Percentiles rank a stretch among this genome's conserved stretches.
Evolutionary conservation across 2,797 vertebrate genomes (phyloP).

Genomic region (Threskiornis aethiopicus): DNA sequence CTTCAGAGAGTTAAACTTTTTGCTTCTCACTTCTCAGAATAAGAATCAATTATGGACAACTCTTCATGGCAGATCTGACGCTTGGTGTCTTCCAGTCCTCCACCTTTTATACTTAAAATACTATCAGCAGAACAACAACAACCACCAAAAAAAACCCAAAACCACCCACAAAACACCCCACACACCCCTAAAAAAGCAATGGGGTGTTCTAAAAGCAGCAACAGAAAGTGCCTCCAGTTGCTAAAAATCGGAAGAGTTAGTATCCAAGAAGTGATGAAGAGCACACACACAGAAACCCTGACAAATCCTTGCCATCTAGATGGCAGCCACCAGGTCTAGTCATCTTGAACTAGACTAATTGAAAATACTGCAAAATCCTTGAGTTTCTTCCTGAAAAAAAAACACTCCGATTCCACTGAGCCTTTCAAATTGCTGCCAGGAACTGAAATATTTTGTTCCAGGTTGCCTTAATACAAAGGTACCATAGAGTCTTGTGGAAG

Average conservation of each 20-base stretch:
- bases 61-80: background rate
- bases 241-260: background rate
- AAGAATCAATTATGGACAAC: background rate
- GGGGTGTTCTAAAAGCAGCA: background rate
- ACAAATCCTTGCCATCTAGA: background rate
- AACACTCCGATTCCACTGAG: accelerated
- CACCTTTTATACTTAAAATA: background rate
- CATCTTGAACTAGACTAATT: background rate
- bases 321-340: background rate
- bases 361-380: background rate
- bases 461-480: background rate
- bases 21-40: background rate
- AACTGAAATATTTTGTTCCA: background rate
- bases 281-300: accelerated
- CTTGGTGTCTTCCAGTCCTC: background rate
- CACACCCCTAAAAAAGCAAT: background rate
- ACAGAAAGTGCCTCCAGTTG: background rate
- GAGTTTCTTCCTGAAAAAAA: background rate
- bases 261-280: background rate
- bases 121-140: background rate
- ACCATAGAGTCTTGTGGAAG: accelerated
- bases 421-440: background rate
- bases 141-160: no score
- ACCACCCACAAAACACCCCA: background rate
- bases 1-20: background rate